These are phyloP conservation scores for Platichthys stellatus DNA, from an alignment of 2,113 vertebrate genomes.

Conservation along the genomic window DNA sequence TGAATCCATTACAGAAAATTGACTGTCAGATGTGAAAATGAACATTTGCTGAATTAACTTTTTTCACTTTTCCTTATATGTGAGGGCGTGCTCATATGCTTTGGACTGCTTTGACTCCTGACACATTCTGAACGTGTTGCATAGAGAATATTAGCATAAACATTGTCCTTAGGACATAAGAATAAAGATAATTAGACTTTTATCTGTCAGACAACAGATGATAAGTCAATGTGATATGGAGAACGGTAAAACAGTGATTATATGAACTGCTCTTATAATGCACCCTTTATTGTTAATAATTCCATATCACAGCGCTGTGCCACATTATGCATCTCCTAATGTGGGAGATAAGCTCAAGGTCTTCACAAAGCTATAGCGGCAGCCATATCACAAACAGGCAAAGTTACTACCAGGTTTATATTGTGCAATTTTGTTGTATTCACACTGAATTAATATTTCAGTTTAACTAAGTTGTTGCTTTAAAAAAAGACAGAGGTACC, in stretches of 20 bases:
- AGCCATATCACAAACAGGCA: background rate
- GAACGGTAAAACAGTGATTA: conserved; percentile 35
- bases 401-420: background rate
- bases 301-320: background rate
- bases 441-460: background rate
- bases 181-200: conserved; percentile 39
- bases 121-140: conserved; percentile 32
- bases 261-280: conserved; percentile 5
- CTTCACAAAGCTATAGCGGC: background rate
- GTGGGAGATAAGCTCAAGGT: background rate
- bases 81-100: conserved; percentile 11
- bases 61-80: background rate
- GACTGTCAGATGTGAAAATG: background rate
- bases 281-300: conserved; percentile 45
- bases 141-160: conserved; percentile 35
- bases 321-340: background rate
- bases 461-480: background rate
- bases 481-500: background rate
- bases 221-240: conserved; percentile 46
- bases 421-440: background rate
- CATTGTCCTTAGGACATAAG: conserved; percentile 17
- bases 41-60: background rate
- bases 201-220: conserved; percentile 53
- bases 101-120: conserved; percentile 3
- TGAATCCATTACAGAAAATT: background rate